Base-by-base conservation (phyloP, 2,113 vertebrate genomes). In the Pteropus alecto region DNA sequence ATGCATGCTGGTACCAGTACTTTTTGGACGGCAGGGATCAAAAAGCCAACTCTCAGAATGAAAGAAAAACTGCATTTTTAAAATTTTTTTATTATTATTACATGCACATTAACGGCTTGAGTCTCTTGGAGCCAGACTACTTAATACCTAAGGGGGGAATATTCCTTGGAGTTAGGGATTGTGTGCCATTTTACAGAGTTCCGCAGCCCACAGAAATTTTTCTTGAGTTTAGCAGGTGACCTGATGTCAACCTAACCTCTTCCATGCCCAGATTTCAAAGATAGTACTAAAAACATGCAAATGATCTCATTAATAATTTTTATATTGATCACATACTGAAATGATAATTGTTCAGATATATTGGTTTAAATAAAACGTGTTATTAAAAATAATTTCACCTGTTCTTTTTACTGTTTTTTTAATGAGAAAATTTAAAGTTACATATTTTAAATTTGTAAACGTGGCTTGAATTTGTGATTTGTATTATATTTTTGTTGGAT, bases 401-500 rank as follows among this genome's bases (percentile, higher is more conserved):
- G 74, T 73, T 68, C 21, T 86, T 93, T 81, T 88, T 35, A 46
- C 13, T 38, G 5, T 70, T 97, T 73, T 94, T 96, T 88, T 54
- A 43, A 65, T 94, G 73, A 97, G 51, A 79, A 78, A 24, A 78
- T 56, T 88, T 83, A 28, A 85, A 68, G 67, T 79, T 86, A 56
- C 6, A 18, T 61, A 81, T 43, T 51, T 51, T 51, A 16, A 51
- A 51, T 51, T 51, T 51, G 51, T 51, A 51, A 51, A 51, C 15
- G 46, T 78, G 78, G 22, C 54, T 77, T 82, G 26, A 41, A 28
- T 76, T 79, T 78, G 30, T 77, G 46, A 22, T 54, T 90, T 87
- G 11, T 21, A 21, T 91, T 83, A 41, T 76, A 94, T 95, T 95
- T 88, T 30, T 83, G 1, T 86, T 82, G 15, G 35, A 70, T 81